Percentiles rank a stretch among this genome's conserved stretches.
Conservation (phyloP, 2,888 invertebrate species). For the Capitulum mitella region DNA sequence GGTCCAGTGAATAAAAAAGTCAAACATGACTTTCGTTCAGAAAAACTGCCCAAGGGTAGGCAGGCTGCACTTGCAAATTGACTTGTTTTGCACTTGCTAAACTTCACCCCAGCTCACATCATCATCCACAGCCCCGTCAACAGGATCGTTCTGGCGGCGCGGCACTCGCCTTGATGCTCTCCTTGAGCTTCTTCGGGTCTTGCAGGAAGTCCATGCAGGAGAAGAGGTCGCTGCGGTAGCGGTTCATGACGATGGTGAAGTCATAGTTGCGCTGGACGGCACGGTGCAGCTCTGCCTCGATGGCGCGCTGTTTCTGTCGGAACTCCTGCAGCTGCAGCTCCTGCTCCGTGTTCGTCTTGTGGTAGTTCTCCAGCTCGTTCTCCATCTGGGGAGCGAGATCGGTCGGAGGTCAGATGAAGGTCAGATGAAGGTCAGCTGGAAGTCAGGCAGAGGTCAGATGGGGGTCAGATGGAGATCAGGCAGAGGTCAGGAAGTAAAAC, state of each 20-base stretch:
- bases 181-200: slow-evolving; percentile 58
- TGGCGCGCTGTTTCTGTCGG: slow-evolving; percentile 65
- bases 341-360: slow-evolving; percentile 43
- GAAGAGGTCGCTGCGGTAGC: slow-evolving; percentile 73
- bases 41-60: no score
- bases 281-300: slow-evolving; percentile 60
- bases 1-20: no score
- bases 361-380: slow-evolving; percentile 23
- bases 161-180: slow-evolving; percentile 46
- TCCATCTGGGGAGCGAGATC: slow-evolving; percentile 10
- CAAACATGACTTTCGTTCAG: no score
- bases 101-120: no score
- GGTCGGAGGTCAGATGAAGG: no score
- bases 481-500: no score
- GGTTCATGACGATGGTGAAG: slow-evolving; percentile 58
- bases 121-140: no score
- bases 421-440: no score
- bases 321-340: slow-evolving; percentile 68
- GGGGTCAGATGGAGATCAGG: no score
- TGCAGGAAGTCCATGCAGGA: slow-evolving; percentile 69
- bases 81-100: no score
- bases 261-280: slow-evolving; percentile 57
- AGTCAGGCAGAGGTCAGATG: no score
- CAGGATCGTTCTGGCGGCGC: background rate
- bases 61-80: no score